Base-by-base conservation (phyloP, 2,113 vertebrate genomes). In the Sphyrna mokarran region DNA sequence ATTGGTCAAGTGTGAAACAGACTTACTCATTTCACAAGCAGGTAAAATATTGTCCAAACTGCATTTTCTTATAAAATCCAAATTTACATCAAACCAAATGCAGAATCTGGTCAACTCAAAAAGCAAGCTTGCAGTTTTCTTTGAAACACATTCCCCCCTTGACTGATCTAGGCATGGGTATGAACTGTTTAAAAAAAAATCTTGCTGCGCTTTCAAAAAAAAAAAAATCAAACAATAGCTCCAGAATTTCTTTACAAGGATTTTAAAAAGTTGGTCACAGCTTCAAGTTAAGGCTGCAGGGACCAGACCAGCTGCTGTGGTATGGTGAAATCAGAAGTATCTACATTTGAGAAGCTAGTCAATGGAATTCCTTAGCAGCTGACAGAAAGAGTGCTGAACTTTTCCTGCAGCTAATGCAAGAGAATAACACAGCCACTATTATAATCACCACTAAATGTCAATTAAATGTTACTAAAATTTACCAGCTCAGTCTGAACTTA, bases 31-130 rank as follows among this genome's bases (percentile, higher is more conserved):
- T 37, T 80, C 11, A 37, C n/a, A 80, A 80, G 29, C 23, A 22
- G 40, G 2, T 11, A 54, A 54, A 87, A 87, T 54, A 29, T 9
- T 87, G 20, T 20, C 43, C 26, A 6, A 87, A 23, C 37, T 3
- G n/a, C 54, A 69, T 68, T 94, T 43, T 66, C 16, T 9, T 69
- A 20, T 69, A 94, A 66, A 94, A 40, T 26, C 63, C 91, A 69
- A 7, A 69, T 37, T 94, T 43, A 94, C n/a, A 94, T 94, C 58
- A 93, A 61, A 66, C 33, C n/a, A 69, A 69, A 94, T 94, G 43
- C n/a, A 40, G 23, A 69, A 26, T 69, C 23, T 66, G 61, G 66
- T 69, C 33, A 93, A 93, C 6, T 93, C 58, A 40, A 26, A 86
- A 94, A 2, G 63, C 63, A 94, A 40, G 58, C n/a, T 22, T 33